Evolutionary conservation across 2,113 vertebrate genomes (phyloP).

Genomic region (Paraplagusia blochii): DNA sequence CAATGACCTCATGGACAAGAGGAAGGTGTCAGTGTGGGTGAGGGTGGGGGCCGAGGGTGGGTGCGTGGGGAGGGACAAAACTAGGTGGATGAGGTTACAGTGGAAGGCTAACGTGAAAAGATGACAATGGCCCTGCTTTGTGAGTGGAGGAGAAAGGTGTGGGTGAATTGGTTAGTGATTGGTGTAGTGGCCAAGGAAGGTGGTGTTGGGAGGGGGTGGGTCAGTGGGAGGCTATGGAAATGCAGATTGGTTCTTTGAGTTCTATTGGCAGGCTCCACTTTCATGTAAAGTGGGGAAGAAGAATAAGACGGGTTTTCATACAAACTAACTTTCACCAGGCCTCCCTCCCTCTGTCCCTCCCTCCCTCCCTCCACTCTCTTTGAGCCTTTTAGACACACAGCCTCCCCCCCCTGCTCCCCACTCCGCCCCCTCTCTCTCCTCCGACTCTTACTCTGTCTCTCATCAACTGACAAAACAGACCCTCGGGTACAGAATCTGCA

Average conservation of each 20-base stretch:
- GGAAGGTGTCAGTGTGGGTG: constrained; percentile 32
- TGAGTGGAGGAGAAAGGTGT: constrained; percentile 42
- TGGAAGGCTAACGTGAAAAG: constrained; percentile 15
- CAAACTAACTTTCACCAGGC: constrained; percentile 66
- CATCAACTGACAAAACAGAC: constrained; percentile 61
- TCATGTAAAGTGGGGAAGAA: constrained; percentile 66
- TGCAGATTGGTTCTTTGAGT: constrained; percentile 73
- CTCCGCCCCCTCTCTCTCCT: constrained; percentile 32
- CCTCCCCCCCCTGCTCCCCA: constrained; percentile 22
- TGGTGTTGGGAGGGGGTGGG: constrained; percentile 34
- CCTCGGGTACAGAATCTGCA: constrained; percentile 35
- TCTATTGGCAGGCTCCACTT: constrained; percentile 69
- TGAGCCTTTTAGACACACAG: too few relatives aligned
- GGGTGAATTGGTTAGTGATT: constrained; percentile 41
- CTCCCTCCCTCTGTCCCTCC: too few relatives aligned
- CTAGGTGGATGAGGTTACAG: constrained; percentile 42
- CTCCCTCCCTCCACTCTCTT: too few relatives aligned
- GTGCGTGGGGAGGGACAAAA: constrained; percentile 19
- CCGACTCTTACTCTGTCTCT: constrained; percentile 27
- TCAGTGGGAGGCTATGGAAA: constrained; percentile 72
- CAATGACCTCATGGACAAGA: constrained; percentile 22
- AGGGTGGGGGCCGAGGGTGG: constrained; percentile 3
- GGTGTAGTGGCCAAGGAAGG: constrained; percentile 23
- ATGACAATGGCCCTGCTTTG: constrained; percentile 69
- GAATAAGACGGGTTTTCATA: constrained; percentile 58